Conservation (phyloP, 2,113 vertebrate genomes). For the Peucedramus taeniatus region DNA sequence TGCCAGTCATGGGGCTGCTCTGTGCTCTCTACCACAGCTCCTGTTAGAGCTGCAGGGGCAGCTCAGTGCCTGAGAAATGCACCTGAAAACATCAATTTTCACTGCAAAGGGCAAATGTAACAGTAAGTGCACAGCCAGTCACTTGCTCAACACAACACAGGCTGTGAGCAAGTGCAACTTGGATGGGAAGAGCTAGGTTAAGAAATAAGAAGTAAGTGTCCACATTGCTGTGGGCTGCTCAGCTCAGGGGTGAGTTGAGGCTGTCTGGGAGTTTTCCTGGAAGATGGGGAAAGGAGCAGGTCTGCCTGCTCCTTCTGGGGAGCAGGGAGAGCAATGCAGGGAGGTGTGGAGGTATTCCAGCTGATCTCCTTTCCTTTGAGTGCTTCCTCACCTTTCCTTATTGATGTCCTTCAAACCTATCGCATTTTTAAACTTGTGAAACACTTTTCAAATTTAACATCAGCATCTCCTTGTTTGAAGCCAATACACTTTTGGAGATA, state of each 20-base stretch:
- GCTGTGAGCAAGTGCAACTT: background rate
- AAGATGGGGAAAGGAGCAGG: background rate
- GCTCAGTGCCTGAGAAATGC: background rate
- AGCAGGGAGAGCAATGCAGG: background rate
- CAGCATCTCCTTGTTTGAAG: background rate
- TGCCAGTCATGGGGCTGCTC: background rate
- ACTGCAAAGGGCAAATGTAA: accelerated
- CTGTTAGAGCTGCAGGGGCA: background rate
- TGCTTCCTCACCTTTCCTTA: background rate
- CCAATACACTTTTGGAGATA: background rate
- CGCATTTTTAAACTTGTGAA: background rate
- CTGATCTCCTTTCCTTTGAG: background rate
- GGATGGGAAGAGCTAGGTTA: background rate
- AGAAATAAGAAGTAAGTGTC: background rate
- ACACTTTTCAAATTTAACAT: background rate
- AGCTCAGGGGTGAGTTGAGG: background rate
- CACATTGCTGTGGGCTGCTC: background rate
- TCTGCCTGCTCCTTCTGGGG: background rate
- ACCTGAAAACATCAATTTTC: background rate
- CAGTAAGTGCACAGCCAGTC: background rate
- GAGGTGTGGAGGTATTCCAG: background rate
- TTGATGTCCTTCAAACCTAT: background rate
- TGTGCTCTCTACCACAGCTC: background rate
- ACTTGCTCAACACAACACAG: background rate
- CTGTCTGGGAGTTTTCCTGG: background rate